Base-by-base conservation (phyloP, 2,797 vertebrate species). In the Lacerta agilis region DNA sequence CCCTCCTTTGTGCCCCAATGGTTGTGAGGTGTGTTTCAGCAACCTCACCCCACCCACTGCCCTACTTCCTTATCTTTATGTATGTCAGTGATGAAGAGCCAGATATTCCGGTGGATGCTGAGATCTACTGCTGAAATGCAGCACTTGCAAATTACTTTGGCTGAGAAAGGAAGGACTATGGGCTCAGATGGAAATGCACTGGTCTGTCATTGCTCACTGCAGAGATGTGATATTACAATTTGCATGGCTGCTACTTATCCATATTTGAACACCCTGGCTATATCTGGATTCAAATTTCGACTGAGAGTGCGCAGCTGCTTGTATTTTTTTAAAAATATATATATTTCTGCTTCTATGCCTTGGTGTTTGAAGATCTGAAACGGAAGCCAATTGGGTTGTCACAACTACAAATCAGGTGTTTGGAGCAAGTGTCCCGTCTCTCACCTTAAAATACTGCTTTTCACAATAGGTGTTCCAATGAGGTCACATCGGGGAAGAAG, bases 181-280 rank as follows among this genome's bases (percentile, higher is more conserved):
- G 11, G 69, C 71, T 0, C 13, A 0, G 5, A 0, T 76, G 38
- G 64, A n/a, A 90, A 84, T 82, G 13, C 86, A 88, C 86, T 10
- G 64, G 3, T 41, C 3, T 61, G 38, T 89, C 43, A 17, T 41
- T 76, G 90, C 87, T 33, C 79, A 2, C 79, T 67, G 3, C 81
- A 82, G 92, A 83, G 86, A 88, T 87, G 86, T 43, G 41, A 29
- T 58, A 45, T 76, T 23, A 90, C 87, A 90, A 92, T 90, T 92
- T 61, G 55, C 61, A 85, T 87, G n/a, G n/a, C 91, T 82, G 49
- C 88, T 91, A 83, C 71, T 82, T 55, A 86, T 87, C 75, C 3
- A 41, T 55, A 79, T 85, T 88, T 4, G 90, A 88, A 79, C 83
- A 61, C 86, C 5, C 84, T 64, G 82, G 27, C 38, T 1, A 38